Conservation (phyloP, 1,140 invertebrate species). For the Diploscapter pachys region DNA sequence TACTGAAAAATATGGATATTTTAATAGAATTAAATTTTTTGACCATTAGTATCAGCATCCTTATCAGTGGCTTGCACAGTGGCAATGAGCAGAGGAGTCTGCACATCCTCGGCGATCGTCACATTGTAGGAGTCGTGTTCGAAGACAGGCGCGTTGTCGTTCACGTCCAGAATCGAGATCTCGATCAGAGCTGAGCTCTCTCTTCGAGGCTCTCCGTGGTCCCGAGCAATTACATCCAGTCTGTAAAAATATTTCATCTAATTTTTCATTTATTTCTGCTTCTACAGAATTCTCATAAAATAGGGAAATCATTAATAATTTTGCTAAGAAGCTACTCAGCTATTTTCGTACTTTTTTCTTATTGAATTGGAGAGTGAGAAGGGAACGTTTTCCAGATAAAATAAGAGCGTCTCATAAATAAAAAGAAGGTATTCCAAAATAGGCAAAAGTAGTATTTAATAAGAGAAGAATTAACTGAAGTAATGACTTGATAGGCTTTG, state of each 20-base stretch:
- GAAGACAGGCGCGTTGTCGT: conserved; percentile 54
- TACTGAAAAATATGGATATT: conserved; percentile 15
- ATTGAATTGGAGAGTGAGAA: too few species aligned
- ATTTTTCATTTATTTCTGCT: too few species aligned
- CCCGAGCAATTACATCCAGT: conserved; percentile 75
- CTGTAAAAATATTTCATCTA: conserved; percentile 5
- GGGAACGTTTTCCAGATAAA: too few species aligned
- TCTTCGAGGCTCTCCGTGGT: conserved; percentile 80
- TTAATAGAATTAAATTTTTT: conserved; percentile 60
- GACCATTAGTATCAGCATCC: conserved; percentile 83
- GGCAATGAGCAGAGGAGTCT: conserved; percentile 76
- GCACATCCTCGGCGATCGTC: conserved; percentile 80
- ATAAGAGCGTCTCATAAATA: too few species aligned
- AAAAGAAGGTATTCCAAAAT: too few species aligned
- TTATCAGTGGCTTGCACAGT: conserved; percentile 81
- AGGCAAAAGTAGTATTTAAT: too few species aligned
- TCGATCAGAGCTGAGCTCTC: conserved; percentile 76
- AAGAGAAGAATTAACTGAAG: too few species aligned
- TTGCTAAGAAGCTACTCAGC: not conserved
- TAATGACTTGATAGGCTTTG: too few species aligned
- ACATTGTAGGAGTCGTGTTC: conserved; percentile 60
- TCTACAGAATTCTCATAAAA: too few species aligned
- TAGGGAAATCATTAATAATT: not conserved
- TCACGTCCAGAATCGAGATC: conserved; percentile 79
- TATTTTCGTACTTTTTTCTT: not conserved